phyloP scores from a whole-genome alignment of 2,888 invertebrate genomes.

The Gastrophysa polygoni region DNA sequence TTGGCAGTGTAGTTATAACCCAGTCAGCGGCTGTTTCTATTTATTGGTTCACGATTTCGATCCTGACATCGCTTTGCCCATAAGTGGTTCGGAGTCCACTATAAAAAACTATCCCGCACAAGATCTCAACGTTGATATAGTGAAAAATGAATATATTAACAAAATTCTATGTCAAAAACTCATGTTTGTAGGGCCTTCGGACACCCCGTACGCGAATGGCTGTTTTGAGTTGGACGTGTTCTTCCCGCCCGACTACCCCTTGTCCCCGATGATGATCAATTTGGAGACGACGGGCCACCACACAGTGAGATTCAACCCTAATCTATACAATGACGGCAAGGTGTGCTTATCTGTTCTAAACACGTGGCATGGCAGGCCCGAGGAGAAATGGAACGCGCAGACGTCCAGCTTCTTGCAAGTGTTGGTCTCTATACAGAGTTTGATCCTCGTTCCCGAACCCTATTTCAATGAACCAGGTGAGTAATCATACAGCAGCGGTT shows the following conservation, averaged over 20 bases:
- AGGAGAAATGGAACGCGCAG: slow-evolving; percentile 97
- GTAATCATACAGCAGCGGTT: neutral
- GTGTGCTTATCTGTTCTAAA: slow-evolving; percentile 93
- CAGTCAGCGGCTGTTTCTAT: too few relatives aligned
- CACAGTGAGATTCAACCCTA: slow-evolving; percentile 90
- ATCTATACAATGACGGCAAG: slow-evolving; percentile 94
- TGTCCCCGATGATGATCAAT: slow-evolving; percentile 87
- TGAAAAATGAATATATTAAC: too few relatives aligned
- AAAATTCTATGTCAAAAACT: too few relatives aligned
- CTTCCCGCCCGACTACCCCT: slow-evolving; percentile 75
- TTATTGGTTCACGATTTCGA: too few relatives aligned
- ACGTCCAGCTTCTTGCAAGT: slow-evolving; percentile 94
- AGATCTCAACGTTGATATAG: too few relatives aligned
- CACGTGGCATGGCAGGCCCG: slow-evolving; percentile 96
- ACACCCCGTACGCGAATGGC: slow-evolving; percentile 91
- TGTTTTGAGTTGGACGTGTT: slow-evolving; percentile 91
- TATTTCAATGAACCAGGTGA: slow-evolving; percentile 92
- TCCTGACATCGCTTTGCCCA: too few relatives aligned
- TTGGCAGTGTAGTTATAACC: too few relatives aligned
- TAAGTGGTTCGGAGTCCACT: too few relatives aligned
- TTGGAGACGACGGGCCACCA: slow-evolving; percentile 89
- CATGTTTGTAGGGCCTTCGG: slow-evolving; percentile 71
- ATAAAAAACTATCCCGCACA: too few relatives aligned
- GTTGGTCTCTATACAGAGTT: slow-evolving; percentile 89
- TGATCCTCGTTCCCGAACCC: slow-evolving; percentile 91